A percentile compares a stretch with the other conserved stretches of the same genome.
Evolutionary conservation across 2,113 vertebrate species (phyloP).

Genomic region (Ameiurus melas): DNA sequence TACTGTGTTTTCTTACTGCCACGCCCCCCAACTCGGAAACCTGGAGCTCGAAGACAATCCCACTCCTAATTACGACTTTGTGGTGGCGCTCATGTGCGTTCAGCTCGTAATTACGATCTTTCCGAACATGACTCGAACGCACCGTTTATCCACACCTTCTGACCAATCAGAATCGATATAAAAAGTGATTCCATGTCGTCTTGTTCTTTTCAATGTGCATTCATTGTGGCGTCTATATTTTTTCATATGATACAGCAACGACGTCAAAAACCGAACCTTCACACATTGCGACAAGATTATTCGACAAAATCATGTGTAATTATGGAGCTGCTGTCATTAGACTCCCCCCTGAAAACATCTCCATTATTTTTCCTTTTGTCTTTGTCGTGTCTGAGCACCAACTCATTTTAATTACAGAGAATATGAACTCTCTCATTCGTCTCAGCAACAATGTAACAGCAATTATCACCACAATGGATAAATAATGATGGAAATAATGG

Average conservation of each 20-base stretch:
- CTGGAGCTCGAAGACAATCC: no score
- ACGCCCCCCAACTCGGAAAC: no score
- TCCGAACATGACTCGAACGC: no score
- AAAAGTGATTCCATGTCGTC: not conserved
- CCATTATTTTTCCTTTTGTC: slow-evolving; percentile 33
- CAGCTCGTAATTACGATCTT: no score
- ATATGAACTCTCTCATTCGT: slow-evolving; percentile 38
- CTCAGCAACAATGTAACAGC: slow-evolving; percentile 33
- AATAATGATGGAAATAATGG: slow-evolving; percentile 32
- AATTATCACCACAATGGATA: slow-evolving; percentile 40
- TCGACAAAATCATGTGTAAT: not conserved
- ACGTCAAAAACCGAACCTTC: not conserved
- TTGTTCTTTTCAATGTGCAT: not conserved
- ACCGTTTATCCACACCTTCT: not conserved
- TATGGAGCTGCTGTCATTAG: not conserved
- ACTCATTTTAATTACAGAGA: slow-evolving; percentile 43
- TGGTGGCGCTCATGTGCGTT: no score
- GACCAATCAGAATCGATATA: not conserved
- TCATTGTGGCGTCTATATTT: not conserved
- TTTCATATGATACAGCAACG: not conserved
- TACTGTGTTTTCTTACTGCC: no score
- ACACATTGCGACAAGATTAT: not conserved
- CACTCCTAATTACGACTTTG: no score
- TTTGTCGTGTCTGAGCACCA: slow-evolving; percentile 16
- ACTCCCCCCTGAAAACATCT: slow-evolving; percentile 1